Evolutionary conservation across 2,113 vertebrate genomes (phyloP), one percentile per base, ranked within the genome.

Genomic region (Orthonyx spaldingii): DNA sequence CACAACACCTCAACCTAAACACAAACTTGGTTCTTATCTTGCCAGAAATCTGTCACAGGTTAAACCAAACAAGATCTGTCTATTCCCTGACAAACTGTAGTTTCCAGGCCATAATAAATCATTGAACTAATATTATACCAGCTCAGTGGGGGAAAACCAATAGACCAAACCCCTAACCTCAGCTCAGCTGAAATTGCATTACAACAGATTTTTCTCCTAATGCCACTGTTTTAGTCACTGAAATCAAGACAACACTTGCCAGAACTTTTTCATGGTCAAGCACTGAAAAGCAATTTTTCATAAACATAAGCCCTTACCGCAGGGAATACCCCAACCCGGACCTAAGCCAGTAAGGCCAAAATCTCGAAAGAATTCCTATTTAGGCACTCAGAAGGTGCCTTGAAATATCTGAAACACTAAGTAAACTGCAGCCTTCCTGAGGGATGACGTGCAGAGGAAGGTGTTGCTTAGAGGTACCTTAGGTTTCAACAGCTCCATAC

Each of bases 111-210:
- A 13, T 37, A 59, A 71, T 24, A 79, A 52, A 39, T 33, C 8
- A 37, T 1, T 56, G n/a, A 71, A 80, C 2, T 37, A 21, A 6
- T 35, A 28, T 55, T 28, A 72, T 18, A 60, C 14, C n/a, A 64
- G 27, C 32, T 84, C 33, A 46, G 10, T 4, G 0, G 20, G 21
- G 13, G 32, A 20, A 69, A 88, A 49, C 5, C 0, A 0, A 16
- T 15, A 35, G 8, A 46, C 4, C 10, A 21, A 79, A 21, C 4
- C 35, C 26, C 30, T 59, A 52, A 23, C 21, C 35, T 63, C 26
- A 65, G 39, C 23, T 77, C 26, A 70, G 46, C 10, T 5, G 11
- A 50, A 82, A 39, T 17, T 55, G 11, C 16, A 4, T 10, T 19
- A 23, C 56, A 69, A 27, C 24, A 50, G 21, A 63, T 52, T 44